These are phyloP conservation scores for Sparus aurata DNA, from an alignment of 2,797 vertebrate species.

Conservation along the genomic window DNA sequence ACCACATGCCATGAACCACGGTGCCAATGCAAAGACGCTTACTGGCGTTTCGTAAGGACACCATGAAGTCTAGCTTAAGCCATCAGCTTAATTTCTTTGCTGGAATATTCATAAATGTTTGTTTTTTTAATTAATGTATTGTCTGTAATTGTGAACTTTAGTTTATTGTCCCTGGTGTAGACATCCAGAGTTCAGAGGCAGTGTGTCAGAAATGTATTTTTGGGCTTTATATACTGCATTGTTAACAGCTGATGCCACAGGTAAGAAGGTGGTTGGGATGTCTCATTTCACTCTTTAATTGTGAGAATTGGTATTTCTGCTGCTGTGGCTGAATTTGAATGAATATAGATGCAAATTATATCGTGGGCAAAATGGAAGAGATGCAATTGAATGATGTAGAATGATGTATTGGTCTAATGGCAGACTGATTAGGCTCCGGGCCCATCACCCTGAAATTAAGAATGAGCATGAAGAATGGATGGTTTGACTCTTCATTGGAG, in stretches of 20 bases:
- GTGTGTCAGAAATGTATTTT: not conserved
- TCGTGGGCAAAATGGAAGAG: not conserved
- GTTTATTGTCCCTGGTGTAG: not conserved
- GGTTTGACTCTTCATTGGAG: constrained; percentile 32
- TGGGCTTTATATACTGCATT: not conserved
- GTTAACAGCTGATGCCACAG: not conserved
- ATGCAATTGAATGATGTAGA: constrained; percentile 12
- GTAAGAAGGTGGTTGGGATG: not conserved
- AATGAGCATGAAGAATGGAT: constrained; percentile 34
- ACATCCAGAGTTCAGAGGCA: not conserved
- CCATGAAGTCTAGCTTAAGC: not conserved
- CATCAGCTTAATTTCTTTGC: not conserved
- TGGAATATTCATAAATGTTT: not conserved
- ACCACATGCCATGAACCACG: not conserved
- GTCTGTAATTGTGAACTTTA: not conserved
- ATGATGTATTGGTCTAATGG: constrained; percentile 23
- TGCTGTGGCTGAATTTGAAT: constrained; percentile 29
- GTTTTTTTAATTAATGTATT: not conserved
- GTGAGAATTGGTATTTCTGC: constrained; percentile 1
- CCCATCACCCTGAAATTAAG: constrained; percentile 11
- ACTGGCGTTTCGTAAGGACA: not conserved
- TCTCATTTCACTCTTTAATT: not conserved
- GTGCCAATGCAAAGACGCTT: not conserved
- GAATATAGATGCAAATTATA: constrained; percentile 25
- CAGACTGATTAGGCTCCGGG: constrained; percentile 31